Evolutionary conservation across 2,113 vertebrate species (phyloP).

Genomic region (Nibea albiflora): DNA sequence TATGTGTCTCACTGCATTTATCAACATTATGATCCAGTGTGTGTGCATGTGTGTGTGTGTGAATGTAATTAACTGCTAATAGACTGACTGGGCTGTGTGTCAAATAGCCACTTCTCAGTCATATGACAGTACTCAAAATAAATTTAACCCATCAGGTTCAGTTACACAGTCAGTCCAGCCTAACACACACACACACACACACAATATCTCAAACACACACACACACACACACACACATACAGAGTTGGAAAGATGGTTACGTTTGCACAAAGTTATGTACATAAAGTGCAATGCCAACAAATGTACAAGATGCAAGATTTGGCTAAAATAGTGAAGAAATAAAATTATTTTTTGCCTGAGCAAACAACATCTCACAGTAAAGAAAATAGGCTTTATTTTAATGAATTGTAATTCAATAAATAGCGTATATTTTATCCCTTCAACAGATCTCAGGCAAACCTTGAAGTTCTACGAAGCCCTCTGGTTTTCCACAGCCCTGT

Average conservation of each 20-base stretch:
- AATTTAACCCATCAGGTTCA: conserved; percentile 71
- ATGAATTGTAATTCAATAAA: neutral
- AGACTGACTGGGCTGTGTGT: conserved; percentile 56
- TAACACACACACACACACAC: neutral
- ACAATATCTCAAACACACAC: neutral
- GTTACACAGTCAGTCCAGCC: conserved; percentile 39
- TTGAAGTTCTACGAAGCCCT: neutral
- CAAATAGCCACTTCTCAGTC: conserved; percentile 71
- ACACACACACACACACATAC: conserved; percentile 3
- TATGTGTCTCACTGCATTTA: neutral
- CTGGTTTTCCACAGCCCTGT: neutral
- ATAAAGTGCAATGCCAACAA: neutral
- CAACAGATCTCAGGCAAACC: neutral
- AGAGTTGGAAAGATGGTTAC: neutral
- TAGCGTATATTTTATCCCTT: neutral
- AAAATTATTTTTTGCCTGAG: too few relatives aligned
- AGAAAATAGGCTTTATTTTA: neutral
- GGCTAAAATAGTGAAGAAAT: neutral
- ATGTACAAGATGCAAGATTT: neutral
- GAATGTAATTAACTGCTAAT: conserved; percentile 49
- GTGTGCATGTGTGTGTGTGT: neutral
- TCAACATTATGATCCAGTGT: neutral
- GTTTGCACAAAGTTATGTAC: neutral
- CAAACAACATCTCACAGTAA: neutral
- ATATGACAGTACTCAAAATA: conserved; percentile 79